Conservation (phyloP, 2,113 vertebrate species). For the Erinaceus europaeus region DNA sequence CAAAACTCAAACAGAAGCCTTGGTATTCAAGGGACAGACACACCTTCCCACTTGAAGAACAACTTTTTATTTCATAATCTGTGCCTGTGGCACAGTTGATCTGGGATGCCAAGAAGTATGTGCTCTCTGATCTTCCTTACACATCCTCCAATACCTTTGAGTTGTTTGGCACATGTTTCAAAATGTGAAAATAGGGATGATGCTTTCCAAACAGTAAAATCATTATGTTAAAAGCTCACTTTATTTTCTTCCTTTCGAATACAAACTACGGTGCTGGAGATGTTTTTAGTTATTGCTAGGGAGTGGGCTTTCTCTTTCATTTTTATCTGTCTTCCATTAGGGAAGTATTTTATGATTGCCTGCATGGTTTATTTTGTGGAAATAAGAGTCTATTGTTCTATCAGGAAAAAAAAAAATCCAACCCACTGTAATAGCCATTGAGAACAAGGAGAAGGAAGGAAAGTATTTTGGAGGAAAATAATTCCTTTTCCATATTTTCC, state of each 20-base stretch:
- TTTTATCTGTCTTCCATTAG: conserved; percentile 45
- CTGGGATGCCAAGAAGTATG: conserved; percentile 3
- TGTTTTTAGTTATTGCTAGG: conserved; percentile 46
- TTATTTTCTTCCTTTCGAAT: conserved; percentile 61
- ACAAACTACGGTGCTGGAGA: conserved; percentile 37
- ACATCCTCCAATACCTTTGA: not conserved
- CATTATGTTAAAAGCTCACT: conserved; percentile 50
- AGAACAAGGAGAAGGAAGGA: conserved; percentile 76
- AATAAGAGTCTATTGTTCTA: conserved; percentile 79
- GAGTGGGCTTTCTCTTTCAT: conserved; percentile 11
- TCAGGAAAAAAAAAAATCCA: conserved; percentile 26
- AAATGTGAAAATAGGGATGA: conserved; percentile 31
- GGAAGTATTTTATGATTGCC: conserved; percentile 71
- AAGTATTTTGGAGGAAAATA: conserved; percentile 83
- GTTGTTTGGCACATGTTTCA: conserved; percentile 42
- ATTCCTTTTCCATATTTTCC: conserved; percentile 74
- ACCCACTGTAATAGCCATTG: conserved; percentile 61
- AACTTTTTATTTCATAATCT: conserved; percentile 54
- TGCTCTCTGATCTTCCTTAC: conserved; percentile 28
- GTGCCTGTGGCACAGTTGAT: conserved; percentile 42
- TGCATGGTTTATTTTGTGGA: conserved; percentile 71
- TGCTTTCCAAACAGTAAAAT: conserved; percentile 55
- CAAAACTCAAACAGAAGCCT: not conserved
- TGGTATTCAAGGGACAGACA: conserved; percentile 44
- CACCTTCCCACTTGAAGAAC: conserved; percentile 33